Evolutionary conservation across 2,888 invertebrate genomes (phyloP), one percentile per base, ranked within the genome.

Genomic region (Heliconius sara): DNA sequence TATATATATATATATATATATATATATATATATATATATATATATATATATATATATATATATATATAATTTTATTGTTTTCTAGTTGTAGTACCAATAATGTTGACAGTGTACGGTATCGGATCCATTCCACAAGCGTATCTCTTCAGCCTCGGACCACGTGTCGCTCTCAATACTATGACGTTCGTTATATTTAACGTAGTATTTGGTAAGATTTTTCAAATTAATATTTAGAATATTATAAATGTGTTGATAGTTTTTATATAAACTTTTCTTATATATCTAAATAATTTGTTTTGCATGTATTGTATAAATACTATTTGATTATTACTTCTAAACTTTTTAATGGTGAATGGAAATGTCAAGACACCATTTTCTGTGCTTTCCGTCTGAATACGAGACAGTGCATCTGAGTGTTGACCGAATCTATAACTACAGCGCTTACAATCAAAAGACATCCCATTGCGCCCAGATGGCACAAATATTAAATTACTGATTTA

Each of bases 61-160:
- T 25, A 5, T 27, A 65, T 25, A 6, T 27, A 39, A 60, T 65
- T 22, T 27, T 39, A 9, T 72, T 47, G 3, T 71, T 47, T 81
- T 82, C 66, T 89, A 93, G 92, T 87, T 63, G 86, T 92, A 4
- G 81, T 94, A 0, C 92, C 93, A 0, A 83, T 91, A 6, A 85
- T 91, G 85, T 82, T 94, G 72, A 77, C 87, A 0, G 76, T 91
- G 1, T 94, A 94, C 75, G 93, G 93, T 0, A 65, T 92, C 10
- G 91, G 90, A 0, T 91, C 91, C 80, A 87, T 93, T n/a, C 94
- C 94, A 0, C 94, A 92, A 83, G 94, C 93, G 0, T 95, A 94
- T 81, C 85, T 94, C 30, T 93, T 95, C 83, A 93, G 94, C 75
- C 85, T 93, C 70, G 91, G 94, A 0, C 89, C 89, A 0, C 87